Conservation (phyloP, 2,113 vertebrate species). For the Ailuropoda melanoleuca region DNA sequence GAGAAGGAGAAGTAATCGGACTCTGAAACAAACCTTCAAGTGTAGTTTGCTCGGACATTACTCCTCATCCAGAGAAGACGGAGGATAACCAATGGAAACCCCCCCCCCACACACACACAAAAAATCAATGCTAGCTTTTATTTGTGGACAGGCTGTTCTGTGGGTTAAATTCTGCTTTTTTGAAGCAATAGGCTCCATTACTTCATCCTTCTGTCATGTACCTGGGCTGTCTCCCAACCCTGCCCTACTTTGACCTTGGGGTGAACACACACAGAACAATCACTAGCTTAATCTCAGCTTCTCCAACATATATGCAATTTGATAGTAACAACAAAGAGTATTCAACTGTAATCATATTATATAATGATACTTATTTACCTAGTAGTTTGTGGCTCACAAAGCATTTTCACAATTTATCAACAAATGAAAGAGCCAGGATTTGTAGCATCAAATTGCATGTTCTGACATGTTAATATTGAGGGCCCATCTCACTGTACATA, state of each 20-base stretch:
- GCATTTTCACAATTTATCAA: background rate
- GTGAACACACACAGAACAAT: background rate
- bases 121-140: conserved; percentile 7
- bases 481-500: background rate
- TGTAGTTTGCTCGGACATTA: background rate
- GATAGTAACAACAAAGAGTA: background rate
- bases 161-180: background rate
- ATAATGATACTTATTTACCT: background rate
- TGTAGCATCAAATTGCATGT: background rate
- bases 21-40: background rate
- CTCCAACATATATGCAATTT: background rate
- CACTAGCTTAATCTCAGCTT: background rate
- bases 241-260: background rate
- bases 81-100: background rate
- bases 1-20: background rate
- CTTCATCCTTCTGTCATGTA: background rate
- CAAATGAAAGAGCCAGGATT: background rate
- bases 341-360: background rate
- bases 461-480: background rate
- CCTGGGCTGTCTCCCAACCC: background rate
- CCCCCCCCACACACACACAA: background rate
- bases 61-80: background rate
- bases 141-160: background rate
- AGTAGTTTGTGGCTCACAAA: background rate
- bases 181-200: background rate